Evolutionary conservation across 2,113 vertebrate genomes (phyloP).

Genomic region (Pelodiscus sinensis): DNA sequence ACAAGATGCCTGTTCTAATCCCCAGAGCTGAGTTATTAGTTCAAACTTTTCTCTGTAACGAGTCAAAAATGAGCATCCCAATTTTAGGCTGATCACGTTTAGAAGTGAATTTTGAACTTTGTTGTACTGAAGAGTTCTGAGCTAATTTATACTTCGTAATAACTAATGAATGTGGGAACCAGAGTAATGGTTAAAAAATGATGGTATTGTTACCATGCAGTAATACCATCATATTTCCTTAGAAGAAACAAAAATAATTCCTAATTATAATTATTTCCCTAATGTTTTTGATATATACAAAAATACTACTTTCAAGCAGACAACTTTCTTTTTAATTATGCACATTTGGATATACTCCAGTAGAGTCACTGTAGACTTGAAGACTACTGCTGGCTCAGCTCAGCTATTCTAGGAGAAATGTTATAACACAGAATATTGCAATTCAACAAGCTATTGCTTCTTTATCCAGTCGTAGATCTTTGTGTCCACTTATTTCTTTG

Average conservation of each 20-base stretch:
- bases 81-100: not conserved
- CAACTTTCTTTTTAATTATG: not conserved
- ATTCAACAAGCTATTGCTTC: slow-evolving; percentile 31
- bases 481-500: slow-evolving; percentile 28
- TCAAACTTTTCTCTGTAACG: not conserved
- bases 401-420: not conserved
- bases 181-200: not conserved
- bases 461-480: slow-evolving; percentile 42
- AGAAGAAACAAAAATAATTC: not conserved
- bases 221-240: not conserved
- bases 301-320: not conserved
- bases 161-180: not conserved
- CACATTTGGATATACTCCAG: not conserved
- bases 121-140: not conserved
- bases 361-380: not conserved
- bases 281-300: not conserved
- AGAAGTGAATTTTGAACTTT: slow-evolving; percentile 1
- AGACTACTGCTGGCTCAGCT: not conserved
- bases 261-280: not conserved
- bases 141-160: not conserved
- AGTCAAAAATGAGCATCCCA: not conserved
- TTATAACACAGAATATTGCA: not conserved
- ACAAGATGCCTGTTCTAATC: not conserved
- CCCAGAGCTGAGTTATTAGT: not conserved
- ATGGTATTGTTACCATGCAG: not conserved